phyloP scores from a whole-genome alignment of 2,888 invertebrate species.

The Agonopterix heracliana region DNA sequence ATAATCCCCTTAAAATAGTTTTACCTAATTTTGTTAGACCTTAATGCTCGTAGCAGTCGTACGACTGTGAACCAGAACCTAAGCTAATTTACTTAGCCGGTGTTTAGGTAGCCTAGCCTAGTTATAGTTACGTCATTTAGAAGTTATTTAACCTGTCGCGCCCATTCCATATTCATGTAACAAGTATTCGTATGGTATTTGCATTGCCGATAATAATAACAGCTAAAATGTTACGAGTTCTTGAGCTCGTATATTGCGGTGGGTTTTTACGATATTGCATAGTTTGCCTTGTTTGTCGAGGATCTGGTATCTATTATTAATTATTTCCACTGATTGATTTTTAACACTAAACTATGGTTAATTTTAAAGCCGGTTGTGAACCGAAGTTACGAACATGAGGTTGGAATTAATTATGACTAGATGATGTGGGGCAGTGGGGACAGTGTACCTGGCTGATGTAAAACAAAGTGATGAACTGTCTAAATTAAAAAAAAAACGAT shows the following conservation, averaged over 20 bases:
- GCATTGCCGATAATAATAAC: constrained; percentile 6
- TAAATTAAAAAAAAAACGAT: too few relatives aligned
- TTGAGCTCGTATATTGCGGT: too few relatives aligned
- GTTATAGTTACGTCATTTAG: constrained; percentile 9
- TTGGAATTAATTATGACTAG: too few relatives aligned
- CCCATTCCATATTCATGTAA: constrained; percentile 5
- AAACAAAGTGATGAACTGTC: too few relatives aligned
- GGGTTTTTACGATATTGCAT: too few relatives aligned
- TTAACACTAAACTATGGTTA: background rate
- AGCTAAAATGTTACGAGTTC: background rate
- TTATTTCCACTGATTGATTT: background rate
- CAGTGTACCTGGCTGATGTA: too few relatives aligned
- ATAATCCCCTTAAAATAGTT: too few relatives aligned
- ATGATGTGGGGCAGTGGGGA: too few relatives aligned
- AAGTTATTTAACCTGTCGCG: constrained; percentile 14
- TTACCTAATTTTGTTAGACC: too few relatives aligned
- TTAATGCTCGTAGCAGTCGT: too few relatives aligned
- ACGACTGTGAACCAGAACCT: background rate
- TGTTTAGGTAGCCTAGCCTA: background rate
- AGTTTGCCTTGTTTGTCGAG: too few relatives aligned
- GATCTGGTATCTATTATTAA: background rate
- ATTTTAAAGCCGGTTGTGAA: background rate
- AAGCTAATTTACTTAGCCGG: constrained; percentile 1
- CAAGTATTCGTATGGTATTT: constrained; percentile 2
- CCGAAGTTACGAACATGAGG: background rate